Percentiles rank a stretch among this genome's conserved stretches.
These are phyloP conservation scores for Drosophila sordidula DNA, from an alignment of 2,888 invertebrate genomes.

Conservation along the genomic window DNA sequence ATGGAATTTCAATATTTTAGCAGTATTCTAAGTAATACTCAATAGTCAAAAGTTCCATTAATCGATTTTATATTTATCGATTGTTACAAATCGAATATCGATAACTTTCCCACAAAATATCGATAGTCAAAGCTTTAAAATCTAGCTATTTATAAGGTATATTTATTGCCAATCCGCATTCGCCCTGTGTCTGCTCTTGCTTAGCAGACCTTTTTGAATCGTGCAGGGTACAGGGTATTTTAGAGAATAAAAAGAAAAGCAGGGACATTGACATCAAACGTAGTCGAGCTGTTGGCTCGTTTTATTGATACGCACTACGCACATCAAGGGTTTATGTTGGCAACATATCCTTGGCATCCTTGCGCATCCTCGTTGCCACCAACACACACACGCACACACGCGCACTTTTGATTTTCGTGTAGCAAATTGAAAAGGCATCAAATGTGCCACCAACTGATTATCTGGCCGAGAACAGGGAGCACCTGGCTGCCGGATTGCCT, in stretches of 20 bases:
- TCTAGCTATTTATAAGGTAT: too few relatives aligned
- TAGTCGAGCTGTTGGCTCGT: constrained; percentile 27
- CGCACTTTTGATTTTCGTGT: constrained; percentile 60
- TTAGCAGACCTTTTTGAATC: neutral
- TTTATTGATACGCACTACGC: constrained; percentile 62
- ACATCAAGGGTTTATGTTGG: constrained; percentile 56
- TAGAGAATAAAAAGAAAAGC: constrained; percentile 13
- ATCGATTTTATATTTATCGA: too few relatives aligned
- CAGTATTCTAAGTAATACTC: too few relatives aligned
- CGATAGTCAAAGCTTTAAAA: too few relatives aligned
- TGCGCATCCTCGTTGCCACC: constrained; percentile 21
- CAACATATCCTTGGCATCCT: constrained; percentile 34
- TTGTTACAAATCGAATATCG: too few relatives aligned
- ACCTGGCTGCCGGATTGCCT: neutral
- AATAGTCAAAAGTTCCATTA: too few relatives aligned
- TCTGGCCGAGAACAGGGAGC: neutral
- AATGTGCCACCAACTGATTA: constrained; percentile 35
- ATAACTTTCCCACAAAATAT: too few relatives aligned
- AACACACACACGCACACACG: neutral
- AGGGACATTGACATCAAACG: constrained; percentile 73
- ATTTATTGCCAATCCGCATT: too few relatives aligned
- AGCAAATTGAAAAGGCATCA: constrained; percentile 72
- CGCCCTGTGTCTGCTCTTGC: neutral
- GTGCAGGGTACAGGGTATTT: constrained; percentile 11
- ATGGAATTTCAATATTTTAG: too few relatives aligned